These are phyloP conservation scores for Exephanes ischioxanthus DNA, from an alignment of 2,888 invertebrate species.

Conservation along the genomic window DNA sequence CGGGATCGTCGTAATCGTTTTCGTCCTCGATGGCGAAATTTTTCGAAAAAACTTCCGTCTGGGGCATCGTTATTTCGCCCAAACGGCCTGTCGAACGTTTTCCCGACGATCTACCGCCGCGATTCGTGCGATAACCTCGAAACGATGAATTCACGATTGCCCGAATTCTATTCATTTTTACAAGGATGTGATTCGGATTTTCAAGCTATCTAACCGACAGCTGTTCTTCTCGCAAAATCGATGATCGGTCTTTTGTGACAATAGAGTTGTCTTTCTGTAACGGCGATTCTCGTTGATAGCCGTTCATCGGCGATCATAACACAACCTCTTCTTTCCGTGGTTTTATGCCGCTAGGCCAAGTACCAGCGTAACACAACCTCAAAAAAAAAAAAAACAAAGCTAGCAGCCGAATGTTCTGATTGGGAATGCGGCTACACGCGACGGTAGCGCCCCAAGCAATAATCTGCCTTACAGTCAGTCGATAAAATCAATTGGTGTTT, in stretches of 20 bases:
- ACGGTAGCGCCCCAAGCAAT: neutral
- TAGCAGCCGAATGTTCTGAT: neutral
- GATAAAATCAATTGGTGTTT: neutral
- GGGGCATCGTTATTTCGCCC: neutral
- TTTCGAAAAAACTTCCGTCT: neutral
- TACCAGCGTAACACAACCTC: neutral
- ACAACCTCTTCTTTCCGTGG: no score
- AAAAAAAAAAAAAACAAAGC: neutral
- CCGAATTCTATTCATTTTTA: constrained; percentile 25
- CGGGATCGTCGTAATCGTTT: constrained; percentile 76
- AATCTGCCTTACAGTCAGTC: neutral
- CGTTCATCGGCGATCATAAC: neutral
- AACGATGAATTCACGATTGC: constrained; percentile 9
- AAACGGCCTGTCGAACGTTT: neutral
- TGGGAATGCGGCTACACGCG: neutral
- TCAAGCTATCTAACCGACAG: neutral
- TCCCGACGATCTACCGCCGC: neutral
- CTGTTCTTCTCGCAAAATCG: neutral
- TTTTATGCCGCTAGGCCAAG: no score
- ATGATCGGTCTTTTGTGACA: neutral
- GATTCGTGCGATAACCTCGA: constrained; percentile 33
- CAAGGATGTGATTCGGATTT: neutral
- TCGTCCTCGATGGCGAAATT: constrained; percentile 72
- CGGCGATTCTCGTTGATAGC: neutral
- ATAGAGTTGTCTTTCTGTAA: neutral